Evolutionary conservation across 2,888 invertebrate genomes (phyloP).

Genomic region (Linnaemya vulpina): DNA sequence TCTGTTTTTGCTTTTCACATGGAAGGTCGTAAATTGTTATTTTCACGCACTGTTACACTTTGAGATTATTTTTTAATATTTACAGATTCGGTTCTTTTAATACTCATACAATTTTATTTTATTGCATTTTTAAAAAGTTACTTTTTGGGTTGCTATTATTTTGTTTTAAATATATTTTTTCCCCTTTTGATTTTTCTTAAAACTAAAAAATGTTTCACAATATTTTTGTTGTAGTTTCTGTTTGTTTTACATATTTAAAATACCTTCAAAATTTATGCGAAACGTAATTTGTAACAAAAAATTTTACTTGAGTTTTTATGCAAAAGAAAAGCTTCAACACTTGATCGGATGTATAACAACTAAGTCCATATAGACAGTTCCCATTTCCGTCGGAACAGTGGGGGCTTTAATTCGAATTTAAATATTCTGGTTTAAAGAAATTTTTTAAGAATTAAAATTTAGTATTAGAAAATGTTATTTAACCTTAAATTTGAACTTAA

Average conservation of each 20-base stretch:
- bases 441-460: no score
- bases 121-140: conserved; percentile 42
- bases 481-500: no score
- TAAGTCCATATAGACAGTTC: no score
- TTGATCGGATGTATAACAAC: no score
- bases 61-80: conserved; percentile 42
- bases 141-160: conserved; percentile 23
- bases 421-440: no score
- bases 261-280: conserved; percentile 3
- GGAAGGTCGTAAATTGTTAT: conserved; percentile 59
- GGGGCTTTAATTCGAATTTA: no score
- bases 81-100: conserved; percentile 38
- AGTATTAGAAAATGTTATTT: no score
- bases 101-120: conserved; percentile 43
- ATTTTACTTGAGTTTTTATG: no score
- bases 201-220: conserved; percentile 19
- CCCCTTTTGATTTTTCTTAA: conserved; percentile 3
- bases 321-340: no score
- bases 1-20: conserved; percentile 30
- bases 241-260: neutral
- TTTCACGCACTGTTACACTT: conserved; percentile 61
- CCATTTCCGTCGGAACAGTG: no score
- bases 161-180: conserved; percentile 29
- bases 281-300: neutral
- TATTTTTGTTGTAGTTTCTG: neutral